phyloP scores from a whole-genome alignment of 2,113 vertebrate genomes.

The Chionodraco myersi region DNA sequence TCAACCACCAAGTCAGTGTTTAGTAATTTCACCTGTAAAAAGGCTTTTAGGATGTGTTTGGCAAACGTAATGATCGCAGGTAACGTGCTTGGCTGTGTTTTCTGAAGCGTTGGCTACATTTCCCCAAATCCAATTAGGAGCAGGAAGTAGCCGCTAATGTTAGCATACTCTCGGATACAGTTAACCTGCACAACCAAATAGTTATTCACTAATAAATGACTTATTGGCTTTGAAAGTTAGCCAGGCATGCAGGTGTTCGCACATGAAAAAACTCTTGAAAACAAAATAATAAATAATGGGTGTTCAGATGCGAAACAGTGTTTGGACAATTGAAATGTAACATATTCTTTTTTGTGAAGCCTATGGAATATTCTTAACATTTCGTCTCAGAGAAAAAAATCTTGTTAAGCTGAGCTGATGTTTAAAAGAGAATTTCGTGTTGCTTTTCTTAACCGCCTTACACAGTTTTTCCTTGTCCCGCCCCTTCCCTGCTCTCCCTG shows the following conservation, averaged over 20 bases:
- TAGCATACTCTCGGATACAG: no score
- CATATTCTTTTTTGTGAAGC: neutral
- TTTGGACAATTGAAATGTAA: neutral
- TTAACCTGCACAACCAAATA: neutral
- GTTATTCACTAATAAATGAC: neutral
- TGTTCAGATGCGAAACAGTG: neutral
- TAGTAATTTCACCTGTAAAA: neutral
- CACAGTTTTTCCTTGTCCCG: constrained; percentile 54
- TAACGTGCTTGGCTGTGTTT: neutral
- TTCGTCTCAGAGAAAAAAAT: neutral
- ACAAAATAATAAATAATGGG: no score
- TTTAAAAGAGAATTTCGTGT: constrained; percentile 7
- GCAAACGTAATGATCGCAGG: neutral
- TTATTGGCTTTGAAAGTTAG: neutral
- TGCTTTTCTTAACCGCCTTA: constrained; percentile 29
- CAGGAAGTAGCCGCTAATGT: no score
- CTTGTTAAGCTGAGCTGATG: neutral
- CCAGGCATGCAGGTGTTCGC: neutral
- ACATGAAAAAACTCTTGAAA: neutral
- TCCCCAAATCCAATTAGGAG: no score
- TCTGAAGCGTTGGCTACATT: neutral
- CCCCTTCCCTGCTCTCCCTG: constrained; percentile 1
- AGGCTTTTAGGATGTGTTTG: neutral
- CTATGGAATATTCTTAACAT: neutral
- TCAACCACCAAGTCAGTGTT: neutral